These are phyloP conservation scores for Microplitis demolitor DNA, from an alignment of 1,140 invertebrate species.

Conservation along the genomic window DNA sequence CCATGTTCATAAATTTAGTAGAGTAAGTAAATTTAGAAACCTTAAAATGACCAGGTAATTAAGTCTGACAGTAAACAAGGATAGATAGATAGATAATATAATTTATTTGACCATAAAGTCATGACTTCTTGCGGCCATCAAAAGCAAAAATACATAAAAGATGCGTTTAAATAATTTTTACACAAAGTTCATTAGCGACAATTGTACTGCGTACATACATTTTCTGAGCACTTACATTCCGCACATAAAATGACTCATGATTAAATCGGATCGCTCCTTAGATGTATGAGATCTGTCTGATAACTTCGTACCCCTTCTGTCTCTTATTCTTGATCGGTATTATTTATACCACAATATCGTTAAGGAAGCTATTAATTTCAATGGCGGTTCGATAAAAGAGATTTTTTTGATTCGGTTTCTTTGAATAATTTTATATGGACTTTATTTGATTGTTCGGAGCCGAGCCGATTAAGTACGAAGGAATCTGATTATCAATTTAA, in stretches of 20 bases:
- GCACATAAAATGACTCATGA: conserved; percentile 24
- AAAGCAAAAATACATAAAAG: too few species aligned
- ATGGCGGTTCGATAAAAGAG: too few species aligned
- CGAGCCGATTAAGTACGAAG: too few species aligned
- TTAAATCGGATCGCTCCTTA: conserved; percentile 33
- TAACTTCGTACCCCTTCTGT: conserved; percentile 1
- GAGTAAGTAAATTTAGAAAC: conserved; percentile 13
- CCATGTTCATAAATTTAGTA: background rate
- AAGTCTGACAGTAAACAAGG: conserved; percentile 9
- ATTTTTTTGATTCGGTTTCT: too few species aligned
- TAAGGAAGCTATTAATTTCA: background rate
- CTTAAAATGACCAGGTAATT: conserved; percentile 15
- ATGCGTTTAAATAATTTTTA: conserved; percentile 19
- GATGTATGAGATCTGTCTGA: conserved; percentile 24
- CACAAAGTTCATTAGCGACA: conserved; percentile 41
- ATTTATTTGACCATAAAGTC: too few species aligned
- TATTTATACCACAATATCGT: conserved; percentile 23
- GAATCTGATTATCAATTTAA: too few species aligned
- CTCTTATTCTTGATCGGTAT: background rate
- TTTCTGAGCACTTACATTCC: conserved; percentile 41
- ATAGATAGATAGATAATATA: too few species aligned
- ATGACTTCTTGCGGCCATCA: too few species aligned
- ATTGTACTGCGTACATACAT: conserved; percentile 36
- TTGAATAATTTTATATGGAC: too few species aligned
- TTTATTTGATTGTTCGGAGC: too few species aligned